phyloP scores from a whole-genome alignment of 1,140 invertebrate genomes.

The Caerostris extrusa region DNA sequence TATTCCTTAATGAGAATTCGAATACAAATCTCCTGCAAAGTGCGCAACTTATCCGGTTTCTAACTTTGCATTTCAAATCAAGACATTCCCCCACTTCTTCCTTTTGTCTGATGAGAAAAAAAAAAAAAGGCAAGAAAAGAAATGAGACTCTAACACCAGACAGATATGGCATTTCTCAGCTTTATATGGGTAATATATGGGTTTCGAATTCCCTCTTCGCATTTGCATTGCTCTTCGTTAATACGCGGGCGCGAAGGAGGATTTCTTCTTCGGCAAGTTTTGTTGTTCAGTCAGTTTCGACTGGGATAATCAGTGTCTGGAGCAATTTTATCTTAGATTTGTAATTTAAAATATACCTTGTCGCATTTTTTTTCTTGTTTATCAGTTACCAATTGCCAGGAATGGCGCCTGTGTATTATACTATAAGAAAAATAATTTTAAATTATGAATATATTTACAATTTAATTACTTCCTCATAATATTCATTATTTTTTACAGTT shows the following conservation, averaged over 20 bases:
- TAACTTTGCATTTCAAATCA: constrained; percentile 46
- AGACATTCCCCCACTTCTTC: background rate
- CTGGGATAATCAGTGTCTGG: background rate
- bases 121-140: constrained; percentile 1
- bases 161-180: background rate
- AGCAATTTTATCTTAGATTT: too few species aligned
- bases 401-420: too few species aligned
- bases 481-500: too few species aligned
- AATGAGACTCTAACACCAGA: background rate
- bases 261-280: background rate
- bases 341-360: too few species aligned
- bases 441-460: too few species aligned
- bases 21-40: constrained; percentile 35
- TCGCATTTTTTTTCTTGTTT: too few species aligned
- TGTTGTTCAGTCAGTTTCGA: background rate
- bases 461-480: too few species aligned
- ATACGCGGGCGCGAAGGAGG: background rate
- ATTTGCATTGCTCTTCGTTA: constrained; percentile 25
- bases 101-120: background rate
- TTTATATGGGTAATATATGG: constrained; percentile 23
- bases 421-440: too few species aligned
- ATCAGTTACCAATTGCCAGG: too few species aligned
- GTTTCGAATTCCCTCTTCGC: constrained; percentile 14
- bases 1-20: constrained; percentile 4
- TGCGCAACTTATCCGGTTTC: constrained; percentile 30